These are phyloP conservation scores for Seira ritae DNA, from an alignment of 2,888 invertebrate species.

Conservation along the genomic window DNA sequence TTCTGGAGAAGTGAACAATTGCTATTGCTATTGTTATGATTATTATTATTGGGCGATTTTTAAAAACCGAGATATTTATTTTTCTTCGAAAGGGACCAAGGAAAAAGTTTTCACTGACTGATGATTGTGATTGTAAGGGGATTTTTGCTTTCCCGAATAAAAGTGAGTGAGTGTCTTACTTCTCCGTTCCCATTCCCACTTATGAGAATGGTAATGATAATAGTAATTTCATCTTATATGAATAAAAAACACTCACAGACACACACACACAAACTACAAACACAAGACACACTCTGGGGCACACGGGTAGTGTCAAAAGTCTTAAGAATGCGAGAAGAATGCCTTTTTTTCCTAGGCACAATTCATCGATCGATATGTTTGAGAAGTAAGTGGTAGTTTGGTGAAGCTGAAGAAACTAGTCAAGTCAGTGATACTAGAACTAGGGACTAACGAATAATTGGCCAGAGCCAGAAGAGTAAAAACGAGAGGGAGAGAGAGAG, in stretches of 20 bases:
- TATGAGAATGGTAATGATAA: slow-evolving; percentile 11
- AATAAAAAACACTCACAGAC: neutral
- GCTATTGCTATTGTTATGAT: slow-evolving; percentile 31
- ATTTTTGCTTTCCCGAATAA: slow-evolving; percentile 9
- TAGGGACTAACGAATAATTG: slow-evolving; percentile 60
- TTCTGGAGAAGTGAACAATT: neutral
- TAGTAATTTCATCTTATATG: slow-evolving; percentile 16
- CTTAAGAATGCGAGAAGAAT: slow-evolving; percentile 44
- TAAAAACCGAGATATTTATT: neutral
- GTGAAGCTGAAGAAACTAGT: slow-evolving; percentile 46
- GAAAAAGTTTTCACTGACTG: no score
- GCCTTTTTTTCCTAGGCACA: slow-evolving; percentile 40
- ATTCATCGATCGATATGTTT: slow-evolving; percentile 63
- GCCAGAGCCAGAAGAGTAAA: slow-evolving; percentile 40
- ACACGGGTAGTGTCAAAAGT: slow-evolving; percentile 51
- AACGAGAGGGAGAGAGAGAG: slow-evolving; percentile 34
- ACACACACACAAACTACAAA: no score
- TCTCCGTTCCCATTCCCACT: slow-evolving; percentile 5
- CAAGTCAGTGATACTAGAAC: slow-evolving; percentile 43
- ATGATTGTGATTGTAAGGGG: no score
- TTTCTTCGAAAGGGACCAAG: no score
- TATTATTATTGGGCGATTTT: slow-evolving; percentile 30
- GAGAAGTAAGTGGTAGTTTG: slow-evolving; percentile 48
- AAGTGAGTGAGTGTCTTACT: slow-evolving; percentile 6
- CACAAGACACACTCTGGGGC: neutral